These are phyloP conservation scores for Ditylenchus weischeri DNA, from an alignment of 2,888 invertebrate genomes.

Conservation along the genomic window DNA sequence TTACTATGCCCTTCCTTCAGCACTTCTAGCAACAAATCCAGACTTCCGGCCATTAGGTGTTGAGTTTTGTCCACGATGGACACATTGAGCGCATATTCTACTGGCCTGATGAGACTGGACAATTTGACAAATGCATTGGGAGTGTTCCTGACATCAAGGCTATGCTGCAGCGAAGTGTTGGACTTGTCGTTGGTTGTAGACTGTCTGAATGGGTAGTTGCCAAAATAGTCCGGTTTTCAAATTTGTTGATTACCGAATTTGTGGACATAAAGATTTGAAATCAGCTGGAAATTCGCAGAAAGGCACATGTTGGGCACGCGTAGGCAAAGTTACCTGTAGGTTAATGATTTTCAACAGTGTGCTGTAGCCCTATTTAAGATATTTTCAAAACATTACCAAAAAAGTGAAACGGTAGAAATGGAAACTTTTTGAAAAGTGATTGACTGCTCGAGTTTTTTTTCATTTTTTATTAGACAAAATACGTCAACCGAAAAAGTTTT, in stretches of 20 bases:
- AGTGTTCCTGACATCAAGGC: neutral
- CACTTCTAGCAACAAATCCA: slow-evolving; percentile 7
- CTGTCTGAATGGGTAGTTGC: neutral
- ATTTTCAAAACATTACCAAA: too few relatives aligned
- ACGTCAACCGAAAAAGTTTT: too few relatives aligned
- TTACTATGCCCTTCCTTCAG: neutral
- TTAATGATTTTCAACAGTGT: too few relatives aligned
- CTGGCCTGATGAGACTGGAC: slow-evolving; percentile 9
- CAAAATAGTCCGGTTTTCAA: neutral
- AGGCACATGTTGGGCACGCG: neutral
- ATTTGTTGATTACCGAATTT: neutral
- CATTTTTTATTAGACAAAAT: too few relatives aligned
- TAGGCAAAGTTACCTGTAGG: neutral
- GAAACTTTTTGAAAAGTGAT: too few relatives aligned
- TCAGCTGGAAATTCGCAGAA: neutral
- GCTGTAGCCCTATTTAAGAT: too few relatives aligned
- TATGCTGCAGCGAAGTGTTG: too few relatives aligned
- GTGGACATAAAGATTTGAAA: slow-evolving; percentile 6
- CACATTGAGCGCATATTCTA: slow-evolving; percentile 22
- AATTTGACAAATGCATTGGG: too few relatives aligned
- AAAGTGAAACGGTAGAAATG: too few relatives aligned
- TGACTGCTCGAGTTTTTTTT: too few relatives aligned
- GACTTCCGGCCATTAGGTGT: neutral
- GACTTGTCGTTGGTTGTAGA: neutral
- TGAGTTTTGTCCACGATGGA: slow-evolving; percentile 9